Evolutionary conservation across 1,140 invertebrate species (phyloP), one percentile per base, ranked within the genome.

Genomic region (Drosophila seguyi): DNA sequence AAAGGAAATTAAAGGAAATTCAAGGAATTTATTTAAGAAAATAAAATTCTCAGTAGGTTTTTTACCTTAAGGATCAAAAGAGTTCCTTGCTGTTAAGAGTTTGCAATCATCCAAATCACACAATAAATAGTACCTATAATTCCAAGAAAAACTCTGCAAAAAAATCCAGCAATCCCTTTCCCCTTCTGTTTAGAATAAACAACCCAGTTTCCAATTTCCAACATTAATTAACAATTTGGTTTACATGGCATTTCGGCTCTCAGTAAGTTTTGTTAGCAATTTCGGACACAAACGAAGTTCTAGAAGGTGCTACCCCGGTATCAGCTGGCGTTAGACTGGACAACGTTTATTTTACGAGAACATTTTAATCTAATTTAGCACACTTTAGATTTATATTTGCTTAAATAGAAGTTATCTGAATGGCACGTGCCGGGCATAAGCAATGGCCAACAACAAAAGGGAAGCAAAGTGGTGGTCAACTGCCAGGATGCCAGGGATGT

Each of bases 361-460:
- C 84, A 84, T 88, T 88, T 88, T 90, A 88, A 88, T 88, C 85
- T 90, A 88, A 88, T 88, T 88, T 88, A 90, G 82, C 84, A 88
- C 84, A 88, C 84, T 88, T 88, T 90, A 88, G 84, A 88, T 88
- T 88, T 88, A 88, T 88, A 88, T 88, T 88, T 88, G 84, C 84
- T 88, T 88, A 88, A 88, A 88, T 88, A 90, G 84, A 88, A 88
- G 77, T 90, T 88, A 88, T 88, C 85, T 84, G 57, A 84, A 69
- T 75, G 86, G 77, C 68, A 88, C 84, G 84, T 88, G 84, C 74
- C 74, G 44, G 45, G 84, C 85, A 90, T 88, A 75, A 47, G 25
- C 53, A 67, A 66, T 57, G 36, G 38, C 41, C 41, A 78, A 72
- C 59, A 75, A 50, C 58, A 84, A 67, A 60, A 31, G 41, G 56